Evolutionary conservation across 1,140 invertebrate species (phyloP).

Genomic region (Idris sp.): DNA sequence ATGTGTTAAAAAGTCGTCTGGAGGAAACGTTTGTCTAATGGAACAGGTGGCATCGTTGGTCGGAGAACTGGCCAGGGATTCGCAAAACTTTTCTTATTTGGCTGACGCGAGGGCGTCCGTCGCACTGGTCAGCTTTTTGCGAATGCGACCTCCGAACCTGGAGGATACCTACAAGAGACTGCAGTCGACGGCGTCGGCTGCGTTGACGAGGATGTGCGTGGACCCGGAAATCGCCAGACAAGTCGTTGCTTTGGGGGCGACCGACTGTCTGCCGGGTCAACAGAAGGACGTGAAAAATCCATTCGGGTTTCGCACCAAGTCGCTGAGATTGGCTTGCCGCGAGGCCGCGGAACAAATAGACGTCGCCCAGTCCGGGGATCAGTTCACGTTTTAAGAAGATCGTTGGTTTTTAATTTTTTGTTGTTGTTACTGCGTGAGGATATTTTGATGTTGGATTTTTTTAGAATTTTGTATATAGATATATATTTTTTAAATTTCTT

Average conservation of each 20-base stretch:
- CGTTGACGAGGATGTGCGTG: constrained; percentile 88
- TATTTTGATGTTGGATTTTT: too few species aligned
- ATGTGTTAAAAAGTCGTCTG: constrained; percentile 76
- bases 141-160: constrained; percentile 81
- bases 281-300: constrained; percentile 79
- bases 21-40: constrained; percentile 74
- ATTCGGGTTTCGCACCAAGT: constrained; percentile 79
- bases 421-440: too few species aligned
- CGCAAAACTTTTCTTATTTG: constrained; percentile 81
- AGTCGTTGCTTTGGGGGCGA: constrained; percentile 87
- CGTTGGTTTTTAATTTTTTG: too few species aligned
- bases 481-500: too few species aligned
- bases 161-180: constrained; percentile 84
- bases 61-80: constrained; percentile 86
- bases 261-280: constrained; percentile 85
- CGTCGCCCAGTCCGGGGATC: constrained; percentile 84
- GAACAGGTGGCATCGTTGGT: constrained; percentile 92
- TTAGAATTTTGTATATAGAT: too few species aligned
- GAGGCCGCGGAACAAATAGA: constrained; percentile 79
- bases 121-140: constrained; percentile 87
- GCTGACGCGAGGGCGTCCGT: constrained; percentile 82
- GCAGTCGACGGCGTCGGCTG: constrained; percentile 91
- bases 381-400: constrained; percentile 69
- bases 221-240: constrained; percentile 85
- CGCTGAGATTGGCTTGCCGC: constrained; percentile 78